Evolutionary conservation across 2,113 vertebrate genomes (phyloP).

Genomic region (Calcarius ornatus): DNA sequence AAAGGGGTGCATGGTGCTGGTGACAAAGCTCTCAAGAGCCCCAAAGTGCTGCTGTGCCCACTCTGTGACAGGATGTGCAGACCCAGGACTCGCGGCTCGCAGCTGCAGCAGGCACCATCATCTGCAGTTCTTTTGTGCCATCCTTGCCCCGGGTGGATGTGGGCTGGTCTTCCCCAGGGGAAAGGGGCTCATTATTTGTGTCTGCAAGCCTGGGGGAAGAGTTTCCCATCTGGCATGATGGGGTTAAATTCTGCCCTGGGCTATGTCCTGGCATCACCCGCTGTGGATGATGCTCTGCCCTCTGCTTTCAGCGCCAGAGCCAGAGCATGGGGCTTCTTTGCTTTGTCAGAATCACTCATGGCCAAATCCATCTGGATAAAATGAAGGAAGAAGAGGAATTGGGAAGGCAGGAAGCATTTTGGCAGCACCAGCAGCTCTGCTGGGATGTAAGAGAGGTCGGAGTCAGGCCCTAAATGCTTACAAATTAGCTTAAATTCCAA

Average conservation of each 20-base stretch:
- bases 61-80: accelerated
- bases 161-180: not conserved
- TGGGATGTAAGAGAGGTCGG: not conserved
- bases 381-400: not conserved
- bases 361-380: not conserved
- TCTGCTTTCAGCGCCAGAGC: accelerated
- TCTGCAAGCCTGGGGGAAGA: not conserved
- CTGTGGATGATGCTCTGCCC: not conserved
- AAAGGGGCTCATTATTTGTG: not conserved
- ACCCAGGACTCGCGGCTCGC: accelerated
- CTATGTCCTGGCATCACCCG: accelerated
- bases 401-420: not conserved
- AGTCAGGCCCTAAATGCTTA: slow-evolving; percentile 13
- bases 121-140: not conserved
- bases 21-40: not conserved
- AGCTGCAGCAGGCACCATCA: not conserved
- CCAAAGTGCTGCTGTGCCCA: accelerated
- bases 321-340: accelerated
- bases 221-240: not conserved
- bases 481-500: slow-evolving; percentile 38
- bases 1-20: accelerated
- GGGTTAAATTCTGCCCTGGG: slow-evolving; percentile 16
- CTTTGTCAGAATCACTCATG: not conserved
- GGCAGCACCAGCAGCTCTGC: not conserved
- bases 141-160: not conserved